A percentile compares a stretch with the other conserved stretches of the same genome.
These are phyloP conservation scores for Loriculus beryllinus DNA, from an alignment of 2,797 vertebrate genomes.

Conservation along the genomic window DNA sequence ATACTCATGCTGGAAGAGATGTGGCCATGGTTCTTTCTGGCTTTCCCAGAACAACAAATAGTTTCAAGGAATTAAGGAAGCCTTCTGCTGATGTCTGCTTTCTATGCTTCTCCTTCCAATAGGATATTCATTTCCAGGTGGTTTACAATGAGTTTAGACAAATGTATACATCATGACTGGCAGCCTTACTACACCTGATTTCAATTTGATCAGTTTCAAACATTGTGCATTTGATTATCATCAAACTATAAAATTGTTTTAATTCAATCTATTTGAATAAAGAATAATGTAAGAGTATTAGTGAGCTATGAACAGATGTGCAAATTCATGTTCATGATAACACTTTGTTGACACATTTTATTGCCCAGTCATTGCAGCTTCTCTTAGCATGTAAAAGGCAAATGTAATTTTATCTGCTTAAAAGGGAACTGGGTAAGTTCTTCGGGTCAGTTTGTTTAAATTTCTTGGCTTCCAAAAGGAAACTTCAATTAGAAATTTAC, in stretches of 20 bases:
- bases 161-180: neutral
- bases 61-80: neutral
- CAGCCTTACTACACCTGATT: neutral
- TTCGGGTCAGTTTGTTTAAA: neutral
- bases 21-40: neutral
- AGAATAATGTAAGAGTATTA: neutral
- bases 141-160: neutral
- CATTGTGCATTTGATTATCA: neutral
- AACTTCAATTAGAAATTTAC: neutral
- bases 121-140: neutral
- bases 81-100: neutral
- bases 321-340: neutral
- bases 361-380: neutral
- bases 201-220: neutral
- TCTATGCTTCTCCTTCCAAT: neutral
- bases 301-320: neutral
- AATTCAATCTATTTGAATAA: neutral
- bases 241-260: neutral
- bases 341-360: neutral
- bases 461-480: neutral
- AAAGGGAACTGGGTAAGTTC: neutral
- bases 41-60: neutral
- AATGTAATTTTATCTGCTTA: neutral
- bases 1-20: neutral
- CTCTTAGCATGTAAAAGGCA: neutral